A percentile compares a stretch with the other conserved stretches of the same genome.
Conservation (phyloP, 2,113 vertebrate species). For the Callionymus lyra region DNA sequence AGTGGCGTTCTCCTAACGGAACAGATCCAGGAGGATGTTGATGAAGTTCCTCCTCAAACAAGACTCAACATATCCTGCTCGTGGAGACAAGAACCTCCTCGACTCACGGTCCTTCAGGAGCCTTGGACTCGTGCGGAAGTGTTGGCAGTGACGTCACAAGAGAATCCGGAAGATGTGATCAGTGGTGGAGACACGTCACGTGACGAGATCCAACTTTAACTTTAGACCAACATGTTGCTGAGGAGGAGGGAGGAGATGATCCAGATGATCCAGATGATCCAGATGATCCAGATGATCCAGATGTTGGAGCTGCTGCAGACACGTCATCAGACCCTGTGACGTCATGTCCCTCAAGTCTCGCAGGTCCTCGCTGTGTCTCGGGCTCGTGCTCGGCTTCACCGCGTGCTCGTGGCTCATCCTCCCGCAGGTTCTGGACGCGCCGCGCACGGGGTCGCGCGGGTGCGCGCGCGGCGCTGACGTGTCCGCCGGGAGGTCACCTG, state of each 20-base stretch:
- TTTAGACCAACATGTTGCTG: too few relatives aligned
- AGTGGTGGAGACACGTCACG: too few relatives aligned
- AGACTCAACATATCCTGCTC: neutral
- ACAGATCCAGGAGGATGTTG: neutral
- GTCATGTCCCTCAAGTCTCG: conserved; percentile 31
- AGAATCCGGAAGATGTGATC: too few relatives aligned
- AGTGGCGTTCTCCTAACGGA: neutral
- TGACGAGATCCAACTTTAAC: too few relatives aligned
- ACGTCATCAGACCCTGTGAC: conserved; percentile 31
- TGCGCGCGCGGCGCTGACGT: conserved; percentile 25
- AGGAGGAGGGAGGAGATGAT: too few relatives aligned
- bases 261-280: too few relatives aligned
- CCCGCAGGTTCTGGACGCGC: conserved; percentile 32
- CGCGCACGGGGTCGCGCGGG: conserved; percentile 11
- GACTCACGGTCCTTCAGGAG: too few relatives aligned
- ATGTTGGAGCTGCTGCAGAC: conserved; percentile 3
- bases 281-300: neutral
- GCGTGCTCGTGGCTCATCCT: conserved; percentile 40
- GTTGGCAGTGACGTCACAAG: too few relatives aligned
- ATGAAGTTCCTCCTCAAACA: neutral
- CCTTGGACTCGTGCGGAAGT: too few relatives aligned
- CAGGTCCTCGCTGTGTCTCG: conserved; percentile 27
- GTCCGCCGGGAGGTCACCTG: conserved; percentile 5
- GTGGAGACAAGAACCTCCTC: neutral
- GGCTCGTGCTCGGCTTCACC: conserved; percentile 37